Conservation (phyloP, 2,888 invertebrate species). For the Ophioninae sp. region DNA sequence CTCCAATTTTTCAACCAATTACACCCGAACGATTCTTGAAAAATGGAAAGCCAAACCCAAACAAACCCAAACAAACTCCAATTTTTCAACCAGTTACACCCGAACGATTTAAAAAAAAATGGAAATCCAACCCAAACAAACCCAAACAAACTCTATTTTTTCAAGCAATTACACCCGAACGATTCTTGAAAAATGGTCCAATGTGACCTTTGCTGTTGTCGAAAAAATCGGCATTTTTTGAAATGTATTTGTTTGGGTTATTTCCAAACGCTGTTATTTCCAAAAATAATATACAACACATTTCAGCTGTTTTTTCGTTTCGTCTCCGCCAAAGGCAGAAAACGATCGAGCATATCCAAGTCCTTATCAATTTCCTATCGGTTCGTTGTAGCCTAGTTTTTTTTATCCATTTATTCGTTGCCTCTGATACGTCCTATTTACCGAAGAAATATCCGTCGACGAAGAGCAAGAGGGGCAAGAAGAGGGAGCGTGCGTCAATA, state of each 20-base stretch:
- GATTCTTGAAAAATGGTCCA: slow-evolving; percentile 54
- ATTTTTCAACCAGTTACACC: slow-evolving; percentile 54
- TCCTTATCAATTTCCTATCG: slow-evolving; percentile 2
- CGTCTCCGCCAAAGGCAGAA: neutral
- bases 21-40: slow-evolving; percentile 54
- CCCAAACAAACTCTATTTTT: slow-evolving; percentile 41
- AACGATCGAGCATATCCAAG: neutral
- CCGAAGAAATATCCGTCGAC: slow-evolving; percentile 24
- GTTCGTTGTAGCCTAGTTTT: slow-evolving; percentile 1
- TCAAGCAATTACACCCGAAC: slow-evolving; percentile 56
- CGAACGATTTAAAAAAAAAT: slow-evolving; percentile 53
- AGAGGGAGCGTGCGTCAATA: slow-evolving; percentile 17
- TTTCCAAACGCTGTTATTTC: neutral
- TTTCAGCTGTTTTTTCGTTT: neutral
- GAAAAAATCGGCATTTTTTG: too few species aligned
- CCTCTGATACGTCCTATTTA: slow-evolving; percentile 7
- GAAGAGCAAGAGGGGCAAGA: neutral
- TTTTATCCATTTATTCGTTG: neutral
- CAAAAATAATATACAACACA: neutral
- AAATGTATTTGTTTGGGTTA: too few species aligned
- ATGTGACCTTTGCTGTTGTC: too few species aligned
- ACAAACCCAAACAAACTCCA: too few species aligned
- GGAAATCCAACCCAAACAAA: too few species aligned
- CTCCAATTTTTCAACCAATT: slow-evolving; percentile 52
- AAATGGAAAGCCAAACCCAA: too few species aligned